Base-by-base conservation (phyloP, 92 coral and sea anemone species). In the Virgularia gustaviana region DNA sequence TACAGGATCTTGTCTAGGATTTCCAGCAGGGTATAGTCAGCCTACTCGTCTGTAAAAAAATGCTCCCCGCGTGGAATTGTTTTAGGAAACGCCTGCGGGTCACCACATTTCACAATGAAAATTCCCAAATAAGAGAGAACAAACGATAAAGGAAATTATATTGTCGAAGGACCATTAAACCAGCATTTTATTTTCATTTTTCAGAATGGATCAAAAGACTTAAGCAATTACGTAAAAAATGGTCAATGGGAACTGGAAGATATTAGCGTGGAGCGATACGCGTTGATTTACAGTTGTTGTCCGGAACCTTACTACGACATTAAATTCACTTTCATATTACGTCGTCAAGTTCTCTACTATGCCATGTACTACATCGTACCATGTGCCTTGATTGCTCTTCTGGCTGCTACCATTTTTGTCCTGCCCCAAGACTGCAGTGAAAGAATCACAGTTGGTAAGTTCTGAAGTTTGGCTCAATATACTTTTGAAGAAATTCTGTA, bases 381-480 rank as follows among this genome's bases (percentile, higher is more conserved):
- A 9, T 88, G 95, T 52, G 88, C 88, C 18, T 63, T 89, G 85
- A 91, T 91, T 22, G 78, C 97, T 15, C 31, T 89, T 25, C 71
- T 89, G 19, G 85, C 95, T 1, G 65, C 90, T 52, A 76, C 87
- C 9, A 88, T 91, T 76, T 91, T 91, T 78, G 76, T 89, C 54
- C 77, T 91, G 13, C 97, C 97, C 4, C 96, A 95, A 6, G 92
- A 89, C 56, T 91, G 96, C 75, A 91, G 85, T 47, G 97, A 91
- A 58, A 87, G 97, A 44, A 89, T 91, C 87, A 91, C 97, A 23
- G 97, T 91, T 15, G 97, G 97, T 91, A 73, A 77, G 95, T n/a
- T n/a, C n/a, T n/a, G n/a, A n/a, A n/a, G n/a, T n/a, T n/a, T n/a
- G n/a, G n/a, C n/a, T n/a, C n/a, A n/a, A n/a, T 16, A 41, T 41